Conservation (phyloP, 1,140 invertebrate genomes). For the Temnothorax nylanderi region DNA sequence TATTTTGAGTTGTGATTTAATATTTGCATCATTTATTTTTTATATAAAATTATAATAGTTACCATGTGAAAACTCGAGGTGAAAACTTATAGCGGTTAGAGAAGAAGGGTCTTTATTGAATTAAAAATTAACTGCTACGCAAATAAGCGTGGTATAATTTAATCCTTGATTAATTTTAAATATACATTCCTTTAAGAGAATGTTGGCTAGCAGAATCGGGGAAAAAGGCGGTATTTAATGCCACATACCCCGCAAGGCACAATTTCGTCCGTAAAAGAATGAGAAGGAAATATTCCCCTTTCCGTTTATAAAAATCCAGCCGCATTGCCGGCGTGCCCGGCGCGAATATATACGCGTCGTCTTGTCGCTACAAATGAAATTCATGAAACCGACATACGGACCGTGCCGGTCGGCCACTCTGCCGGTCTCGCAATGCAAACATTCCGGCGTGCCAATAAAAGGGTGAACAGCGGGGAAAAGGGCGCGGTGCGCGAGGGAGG, state of each 20-base stretch:
- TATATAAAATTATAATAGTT: background rate
- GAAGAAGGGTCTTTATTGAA: background rate
- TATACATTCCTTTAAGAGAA: background rate
- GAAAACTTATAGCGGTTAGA: background rate
- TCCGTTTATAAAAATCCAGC: conserved; percentile 44
- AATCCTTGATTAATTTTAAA: background rate
- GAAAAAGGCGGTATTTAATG: background rate
- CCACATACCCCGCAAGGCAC: conserved; percentile 12
- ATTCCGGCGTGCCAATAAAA: conserved; percentile 64
- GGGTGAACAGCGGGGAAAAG: conserved; percentile 11
- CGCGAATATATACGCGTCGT: conserved; percentile 57
- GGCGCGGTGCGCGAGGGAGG: background rate
- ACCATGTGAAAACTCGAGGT: too few species aligned
- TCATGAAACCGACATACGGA: conserved; percentile 63
- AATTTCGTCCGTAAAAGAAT: conserved; percentile 1
- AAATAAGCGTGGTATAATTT: background rate
- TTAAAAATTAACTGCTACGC: background rate
- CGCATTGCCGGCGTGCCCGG: conserved; percentile 31
- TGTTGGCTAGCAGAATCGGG: background rate
- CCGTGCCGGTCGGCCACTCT: conserved; percentile 33
- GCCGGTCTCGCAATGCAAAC: conserved; percentile 67
- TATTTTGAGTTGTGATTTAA: background rate
- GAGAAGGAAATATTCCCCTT: conserved; percentile 31
- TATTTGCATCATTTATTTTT: background rate
- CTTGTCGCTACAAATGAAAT: conserved; percentile 65